These are phyloP conservation scores for Helicoverpa assulta DNA, from an alignment of 2,888 invertebrate species.

Conservation along the genomic window DNA sequence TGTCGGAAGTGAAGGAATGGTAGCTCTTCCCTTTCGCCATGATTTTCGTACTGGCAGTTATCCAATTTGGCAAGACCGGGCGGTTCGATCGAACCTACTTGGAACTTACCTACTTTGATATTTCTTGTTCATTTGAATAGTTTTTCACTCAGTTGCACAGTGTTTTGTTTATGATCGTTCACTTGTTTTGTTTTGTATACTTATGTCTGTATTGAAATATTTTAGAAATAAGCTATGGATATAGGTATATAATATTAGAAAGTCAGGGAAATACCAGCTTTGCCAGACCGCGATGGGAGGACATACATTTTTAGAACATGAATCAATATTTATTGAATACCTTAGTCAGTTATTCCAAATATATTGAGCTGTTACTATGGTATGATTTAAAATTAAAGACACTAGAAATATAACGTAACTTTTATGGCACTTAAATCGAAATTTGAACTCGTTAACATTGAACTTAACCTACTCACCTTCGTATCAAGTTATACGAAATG, in stretches of 20 bases:
- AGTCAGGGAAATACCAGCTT: neutral
- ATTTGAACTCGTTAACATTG: constrained; percentile 31
- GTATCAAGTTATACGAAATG: constrained; percentile 24
- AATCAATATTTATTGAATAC: neutral
- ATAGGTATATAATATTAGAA: too few species aligned
- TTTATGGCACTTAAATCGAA: constrained; percentile 3
- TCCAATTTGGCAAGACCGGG: constrained; percentile 77
- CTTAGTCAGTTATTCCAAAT: too few species aligned
- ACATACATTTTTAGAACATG: neutral
- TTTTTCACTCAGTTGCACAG: constrained; percentile 13
- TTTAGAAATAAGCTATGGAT: neutral
- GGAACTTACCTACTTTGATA: constrained; percentile 41
- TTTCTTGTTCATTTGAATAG: constrained; percentile 34
- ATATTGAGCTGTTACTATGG: too few species aligned
- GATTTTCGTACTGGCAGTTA: constrained; percentile 73
- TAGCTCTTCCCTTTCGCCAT: constrained; percentile 63
- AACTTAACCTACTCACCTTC: constrained; percentile 53
- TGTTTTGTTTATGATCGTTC: constrained; percentile 48
- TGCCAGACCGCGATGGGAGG: neutral
- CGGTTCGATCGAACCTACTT: constrained; percentile 52
- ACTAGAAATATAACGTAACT: neutral
- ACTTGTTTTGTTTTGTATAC: neutral
- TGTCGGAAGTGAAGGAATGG: constrained; percentile 62
- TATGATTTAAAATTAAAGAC: neutral
- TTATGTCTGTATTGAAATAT: neutral